phyloP scores from a whole-genome alignment of 2,888 invertebrate species.

The Heliconius aoede region DNA sequence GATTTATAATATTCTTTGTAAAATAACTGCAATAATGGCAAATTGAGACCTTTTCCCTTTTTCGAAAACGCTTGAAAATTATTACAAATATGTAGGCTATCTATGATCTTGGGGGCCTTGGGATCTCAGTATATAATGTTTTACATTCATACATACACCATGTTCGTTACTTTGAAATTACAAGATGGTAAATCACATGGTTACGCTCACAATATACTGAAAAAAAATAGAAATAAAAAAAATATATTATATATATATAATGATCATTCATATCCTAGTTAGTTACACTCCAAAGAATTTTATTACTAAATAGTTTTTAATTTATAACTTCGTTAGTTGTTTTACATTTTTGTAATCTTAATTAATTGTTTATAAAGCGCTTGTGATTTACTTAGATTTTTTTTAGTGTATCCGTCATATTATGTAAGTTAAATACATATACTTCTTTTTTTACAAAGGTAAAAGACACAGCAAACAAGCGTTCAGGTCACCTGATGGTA shows the following conservation, averaged over 20 bases:
- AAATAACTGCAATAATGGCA: no score
- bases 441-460: no score
- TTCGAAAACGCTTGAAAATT: no score
- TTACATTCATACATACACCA: no score
- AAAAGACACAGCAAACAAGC: no score
- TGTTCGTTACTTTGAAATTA: neutral
- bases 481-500: no score
- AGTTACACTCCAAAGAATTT: conserved; percentile 18
- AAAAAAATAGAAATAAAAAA: neutral
- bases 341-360: neutral
- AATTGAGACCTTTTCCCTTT: no score
- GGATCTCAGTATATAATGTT: no score
- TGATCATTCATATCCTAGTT: conserved; percentile 16
- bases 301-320: neutral
- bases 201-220: conserved; percentile 3
- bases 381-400: conserved; percentile 5
- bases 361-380: neutral
- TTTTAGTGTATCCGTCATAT: neutral
- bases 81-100: no score
- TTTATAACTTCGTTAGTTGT: conserved; percentile 6
- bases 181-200: conserved; percentile 3
- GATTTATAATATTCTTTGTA: no score
- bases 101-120: no score
- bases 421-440: no score
- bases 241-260: neutral